Evolutionary conservation across 2,888 invertebrate species (phyloP).

Genomic region (Saturnia japonica): DNA sequence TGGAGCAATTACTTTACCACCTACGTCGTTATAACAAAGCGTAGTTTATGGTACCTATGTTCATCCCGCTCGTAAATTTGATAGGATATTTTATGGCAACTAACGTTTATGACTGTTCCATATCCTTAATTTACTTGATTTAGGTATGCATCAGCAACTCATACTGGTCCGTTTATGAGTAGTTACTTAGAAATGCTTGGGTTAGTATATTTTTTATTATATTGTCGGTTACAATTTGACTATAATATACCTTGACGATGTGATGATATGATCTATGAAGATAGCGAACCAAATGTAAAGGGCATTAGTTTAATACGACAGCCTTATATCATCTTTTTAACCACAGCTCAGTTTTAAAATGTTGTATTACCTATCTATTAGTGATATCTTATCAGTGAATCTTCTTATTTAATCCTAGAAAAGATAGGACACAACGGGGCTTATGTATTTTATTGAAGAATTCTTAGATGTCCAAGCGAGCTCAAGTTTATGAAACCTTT

Average conservation of each 20-base stretch:
- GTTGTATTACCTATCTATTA: too few species aligned
- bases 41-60: constrained; percentile 10
- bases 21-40: constrained; percentile 12
- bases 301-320: too few species aligned
- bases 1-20: constrained; percentile 12
- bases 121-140: constrained; percentile 12
- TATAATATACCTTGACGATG: neutral
- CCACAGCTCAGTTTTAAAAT: too few species aligned
- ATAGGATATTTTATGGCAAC: constrained; percentile 14
- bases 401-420: too few species aligned
- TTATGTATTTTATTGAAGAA: too few species aligned
- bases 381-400: too few species aligned
- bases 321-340: too few species aligned
- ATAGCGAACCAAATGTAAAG: too few species aligned
- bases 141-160: constrained; percentile 3
- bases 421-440: too few species aligned
- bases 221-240: neutral
- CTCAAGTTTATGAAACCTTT: too few species aligned
- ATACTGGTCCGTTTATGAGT: neutral
- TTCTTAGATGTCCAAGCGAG: too few species aligned
- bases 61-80: constrained; percentile 8
- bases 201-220: neutral
- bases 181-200: neutral
- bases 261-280: neutral
- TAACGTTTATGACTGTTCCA: constrained; percentile 4